Evolutionary conservation across 2,797 vertebrate genomes (phyloP), one percentile per base, ranked within the genome.

Genomic region (Phalanger gymnotis): DNA sequence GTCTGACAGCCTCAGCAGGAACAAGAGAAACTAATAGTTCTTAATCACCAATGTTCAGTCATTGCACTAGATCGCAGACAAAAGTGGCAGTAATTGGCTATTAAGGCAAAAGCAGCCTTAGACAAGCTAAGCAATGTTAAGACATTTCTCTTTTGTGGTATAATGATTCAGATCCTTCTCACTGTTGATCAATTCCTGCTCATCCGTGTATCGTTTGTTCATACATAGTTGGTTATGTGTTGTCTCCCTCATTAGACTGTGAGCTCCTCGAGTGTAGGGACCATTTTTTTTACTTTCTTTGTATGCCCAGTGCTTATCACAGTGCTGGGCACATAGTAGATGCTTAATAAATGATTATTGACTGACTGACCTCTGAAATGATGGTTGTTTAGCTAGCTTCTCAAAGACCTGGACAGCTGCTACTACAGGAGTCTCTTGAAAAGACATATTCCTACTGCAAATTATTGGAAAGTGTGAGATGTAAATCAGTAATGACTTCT

Each of bases 21-120:
- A 81, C 40, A 47, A 81, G 40, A 47, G n/a, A 81, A 81, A 81
- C 25, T 25, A 81, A 10, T 81, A 81, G 40, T 81, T 81, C 40
- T 47, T 81, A 81, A 81, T 81, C 73, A 81, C 40, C 93, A 51
- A 95, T 61, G 40, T 56, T 95, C 12, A 89, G 11, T 73, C 61
- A 93, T 95, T 96, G 93, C 13, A 91, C 54, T 31, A 31, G 91
- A 57, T 81, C 13, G 9, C 19, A n/a, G 30, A 73, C n/a, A 93
- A 4, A 57, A 52, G 93, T 34, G 28, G 3, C 54, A 91, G 54
- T 94, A 87, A 56, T 96, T 94, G 92, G 53, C 81, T 22, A 73
- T 91, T 94, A 10, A 92, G n/a, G 53, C 54, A 93, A 93, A 25
- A 94, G 51, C 90, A 96, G 47, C 13, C 13, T 47, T n/a, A 90